Evolutionary conservation across 2,888 invertebrate species (phyloP).

Genomic region (Pediacus dermestoides): DNA sequence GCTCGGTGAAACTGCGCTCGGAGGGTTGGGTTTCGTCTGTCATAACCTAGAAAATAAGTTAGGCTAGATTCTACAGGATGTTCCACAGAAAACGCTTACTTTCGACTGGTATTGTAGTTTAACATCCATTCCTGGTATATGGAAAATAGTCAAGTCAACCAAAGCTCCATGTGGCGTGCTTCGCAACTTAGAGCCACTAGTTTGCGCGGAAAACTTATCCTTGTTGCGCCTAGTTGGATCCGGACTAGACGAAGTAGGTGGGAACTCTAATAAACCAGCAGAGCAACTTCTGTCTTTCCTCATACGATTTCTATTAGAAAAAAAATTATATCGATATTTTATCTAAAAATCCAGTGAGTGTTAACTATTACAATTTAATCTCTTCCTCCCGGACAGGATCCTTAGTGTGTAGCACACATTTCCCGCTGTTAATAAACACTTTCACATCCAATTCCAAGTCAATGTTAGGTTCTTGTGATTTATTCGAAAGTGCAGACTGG

Average conservation of each 20-base stretch:
- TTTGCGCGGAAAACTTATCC: constrained; percentile 42
- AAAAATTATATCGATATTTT: constrained; percentile 5
- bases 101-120: constrained; percentile 49
- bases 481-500: constrained; percentile 38
- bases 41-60: constrained; percentile 26
- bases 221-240: constrained; percentile 47
- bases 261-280: constrained; percentile 46
- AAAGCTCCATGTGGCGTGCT: constrained; percentile 48
- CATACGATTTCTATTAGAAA: constrained; percentile 54
- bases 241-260: constrained; percentile 44
- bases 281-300: constrained; percentile 64
- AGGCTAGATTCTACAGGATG: background rate
- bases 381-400: constrained; percentile 69
- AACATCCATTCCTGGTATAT: constrained; percentile 87
- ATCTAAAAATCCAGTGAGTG: constrained; percentile 19
- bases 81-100: constrained; percentile 25
- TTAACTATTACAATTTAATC: constrained; percentile 54
- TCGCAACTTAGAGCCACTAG: constrained; percentile 42
- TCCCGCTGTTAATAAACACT: constrained; percentile 93
- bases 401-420: constrained; percentile 94
- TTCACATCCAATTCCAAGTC: constrained; percentile 96
- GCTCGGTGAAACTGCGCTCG: constrained; percentile 17
- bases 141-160: constrained; percentile 80
- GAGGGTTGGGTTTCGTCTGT: constrained; percentile 23
- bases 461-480: constrained; percentile 82